Percentiles rank a stretch among this genome's conserved stretches.
Conservation (phyloP, 2,113 vertebrate genomes). For the Ovibos moschatus region DNA sequence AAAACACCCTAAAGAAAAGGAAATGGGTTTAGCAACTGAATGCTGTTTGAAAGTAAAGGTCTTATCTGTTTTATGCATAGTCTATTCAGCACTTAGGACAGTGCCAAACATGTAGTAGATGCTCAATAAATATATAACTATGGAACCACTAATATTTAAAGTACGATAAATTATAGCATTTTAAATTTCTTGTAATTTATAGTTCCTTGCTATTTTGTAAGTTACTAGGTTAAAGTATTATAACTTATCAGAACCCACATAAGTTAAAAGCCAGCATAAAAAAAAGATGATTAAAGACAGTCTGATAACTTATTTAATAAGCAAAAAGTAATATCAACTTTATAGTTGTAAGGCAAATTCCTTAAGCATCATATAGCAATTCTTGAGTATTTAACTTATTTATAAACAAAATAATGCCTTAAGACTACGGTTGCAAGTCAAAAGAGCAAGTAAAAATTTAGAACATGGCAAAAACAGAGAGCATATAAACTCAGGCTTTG, state of each 20-base stretch:
- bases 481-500: neutral
- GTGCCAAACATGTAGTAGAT: neutral
- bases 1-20: conserved; percentile 40
- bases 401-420: conserved; percentile 24
- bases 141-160: conserved; percentile 28
- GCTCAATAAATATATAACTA: neutral
- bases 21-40: conserved; percentile 28
- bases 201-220: conserved; percentile 19
- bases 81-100: neutral
- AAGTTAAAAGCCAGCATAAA: neutral
- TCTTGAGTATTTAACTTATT: conserved; percentile 19
- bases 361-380: neutral
- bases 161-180: neutral
- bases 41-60: conserved; percentile 14
- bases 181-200: conserved; percentile 11
- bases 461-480: neutral
- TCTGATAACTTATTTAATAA: conserved; percentile 1
- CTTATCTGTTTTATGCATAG: conserved; percentile 8
- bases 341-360: neutral
- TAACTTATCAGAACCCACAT: neutral
- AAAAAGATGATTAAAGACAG: neutral
- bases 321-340: neutral
- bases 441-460: conserved; percentile 32
- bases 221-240: neutral
- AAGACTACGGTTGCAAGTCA: neutral